Evolutionary conservation across 2,888 invertebrate genomes (phyloP), one percentile per base, ranked within the genome.

Genomic region (Zelleria hepariella): DNA sequence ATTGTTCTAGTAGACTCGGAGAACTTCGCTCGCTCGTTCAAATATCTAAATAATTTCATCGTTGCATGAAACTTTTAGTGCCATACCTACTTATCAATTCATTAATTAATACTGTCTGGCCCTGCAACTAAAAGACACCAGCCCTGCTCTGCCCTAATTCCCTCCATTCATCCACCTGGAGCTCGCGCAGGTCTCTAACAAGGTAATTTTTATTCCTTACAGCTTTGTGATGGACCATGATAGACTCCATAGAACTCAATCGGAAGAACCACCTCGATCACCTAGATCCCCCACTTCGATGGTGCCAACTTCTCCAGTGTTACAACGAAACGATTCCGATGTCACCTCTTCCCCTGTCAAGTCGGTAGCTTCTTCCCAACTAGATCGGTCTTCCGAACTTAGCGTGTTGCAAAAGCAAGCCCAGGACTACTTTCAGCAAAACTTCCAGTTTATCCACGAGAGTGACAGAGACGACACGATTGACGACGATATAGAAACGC

Each of bases 251-350:
- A 91, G 96, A 71, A 95, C 96, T 0, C 95, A 95, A 77, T 95
- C 95, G 51, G 96, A 96, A 78, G 95, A 95, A 77, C 94, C 95
- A 5, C 94, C 94, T 3, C 88, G 93, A 66, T 94, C 94, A n/a
- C 94, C 93, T 1, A 74, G 88, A 26, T 93, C 92, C 66, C 90
- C 93, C 18, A 88, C 91, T 54, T 84, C 89, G 60, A 73, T 71
- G 61, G 71, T 75, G 58, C 75, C 80, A 20, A 78, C 90, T 8
- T 90, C 92, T 55, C 91, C 91, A 15, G 74, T 78, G 21, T 69
- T 80, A 61, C 82, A 75, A 66, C 76, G 86, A 67, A 81, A 74
- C 51, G 87, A 88, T 62, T 87, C 86, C 63, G 88, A 87, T 53
- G 79, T 84, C 47, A 85, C 83, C 8, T 80, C 84, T 47, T 86